phyloP scores from a whole-genome alignment of 92 coral and sea anemone genomes.

The Phenganax stokvisi region DNA sequence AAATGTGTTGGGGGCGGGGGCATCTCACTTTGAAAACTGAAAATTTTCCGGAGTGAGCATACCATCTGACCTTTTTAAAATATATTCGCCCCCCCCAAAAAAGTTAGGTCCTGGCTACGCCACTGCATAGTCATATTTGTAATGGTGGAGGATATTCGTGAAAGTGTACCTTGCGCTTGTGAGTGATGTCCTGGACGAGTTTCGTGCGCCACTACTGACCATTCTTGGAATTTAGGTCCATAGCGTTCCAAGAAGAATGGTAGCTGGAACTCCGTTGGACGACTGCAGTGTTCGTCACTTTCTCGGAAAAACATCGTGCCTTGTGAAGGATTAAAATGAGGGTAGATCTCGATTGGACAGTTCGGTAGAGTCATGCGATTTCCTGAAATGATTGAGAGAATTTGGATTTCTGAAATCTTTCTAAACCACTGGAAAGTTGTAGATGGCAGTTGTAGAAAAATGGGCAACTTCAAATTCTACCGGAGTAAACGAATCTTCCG shows the following conservation, averaged over 20 bases:
- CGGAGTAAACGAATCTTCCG: no score
- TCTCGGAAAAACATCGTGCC: conserved; percentile 80
- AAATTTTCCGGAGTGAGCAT: no score
- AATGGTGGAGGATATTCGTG: no score
- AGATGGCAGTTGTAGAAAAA: no score
- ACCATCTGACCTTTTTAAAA: no score
- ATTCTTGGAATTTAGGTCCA: conserved; percentile 93
- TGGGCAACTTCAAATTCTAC: no score
- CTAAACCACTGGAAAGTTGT: no score
- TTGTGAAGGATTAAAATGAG: conserved; percentile 86
- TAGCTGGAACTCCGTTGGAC: conserved; percentile 64
- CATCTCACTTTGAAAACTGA: no score
- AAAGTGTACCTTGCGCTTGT: conserved; percentile 72
- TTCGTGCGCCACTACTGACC: conserved; percentile 95
- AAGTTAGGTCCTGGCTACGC: no score
- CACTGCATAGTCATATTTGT: background rate
- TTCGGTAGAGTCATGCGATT: conserved; percentile 59
- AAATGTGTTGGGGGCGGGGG: no score
- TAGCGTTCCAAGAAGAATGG: conserved; percentile 76
- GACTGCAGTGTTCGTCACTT: conserved; percentile 58
- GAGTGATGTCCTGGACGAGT: conserved; percentile 92
- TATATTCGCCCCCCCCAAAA: no score
- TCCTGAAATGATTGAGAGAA: background rate
- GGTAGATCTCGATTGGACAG: conserved; percentile 78
- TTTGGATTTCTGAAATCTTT: no score